Conservation (phyloP, 1,140 invertebrate genomes). For the Holotrichia oblita region DNA sequence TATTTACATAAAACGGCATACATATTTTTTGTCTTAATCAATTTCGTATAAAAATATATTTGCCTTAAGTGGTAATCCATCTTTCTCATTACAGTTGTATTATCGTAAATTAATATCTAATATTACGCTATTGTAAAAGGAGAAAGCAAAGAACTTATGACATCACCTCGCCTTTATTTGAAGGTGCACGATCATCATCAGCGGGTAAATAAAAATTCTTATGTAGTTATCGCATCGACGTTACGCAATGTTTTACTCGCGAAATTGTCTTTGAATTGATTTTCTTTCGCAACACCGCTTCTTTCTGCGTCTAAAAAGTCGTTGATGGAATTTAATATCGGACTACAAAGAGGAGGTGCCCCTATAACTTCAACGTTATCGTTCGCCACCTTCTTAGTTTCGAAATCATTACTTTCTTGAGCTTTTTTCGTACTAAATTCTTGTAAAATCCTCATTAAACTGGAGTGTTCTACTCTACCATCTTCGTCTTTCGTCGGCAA, state of each 20-base stretch:
- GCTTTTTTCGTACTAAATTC: slow-evolving; percentile 54
- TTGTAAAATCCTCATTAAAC: slow-evolving; percentile 55
- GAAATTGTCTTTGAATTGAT: slow-evolving; percentile 27
- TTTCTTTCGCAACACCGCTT: slow-evolving; percentile 1
- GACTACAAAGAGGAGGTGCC: slow-evolving; percentile 24
- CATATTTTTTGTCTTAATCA: background rate
- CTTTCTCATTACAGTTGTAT: background rate
- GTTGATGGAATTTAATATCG: slow-evolving; percentile 31
- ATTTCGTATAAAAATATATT: slow-evolving; percentile 19
- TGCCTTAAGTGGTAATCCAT: background rate
- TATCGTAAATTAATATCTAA: background rate
- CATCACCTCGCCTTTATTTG: slow-evolving; percentile 13
- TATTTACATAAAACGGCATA: slow-evolving; percentile 4
- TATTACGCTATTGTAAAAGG: background rate
- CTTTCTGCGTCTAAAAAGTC: slow-evolving; percentile 36
- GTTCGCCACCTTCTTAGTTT: slow-evolving; percentile 21
- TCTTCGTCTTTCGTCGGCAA: slow-evolving; percentile 42
- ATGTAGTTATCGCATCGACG: slow-evolving; percentile 25
- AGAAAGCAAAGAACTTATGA: slow-evolving; percentile 2
- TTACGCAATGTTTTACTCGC: background rate
- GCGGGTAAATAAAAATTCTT: slow-evolving; percentile 9
- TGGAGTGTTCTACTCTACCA: slow-evolving; percentile 53
- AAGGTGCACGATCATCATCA: background rate
- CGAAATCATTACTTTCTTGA: slow-evolving; percentile 41
- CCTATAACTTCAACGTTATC: slow-evolving; percentile 25